These are phyloP conservation scores for Epiblema foenella DNA, from an alignment of 2,888 invertebrate species.

Conservation along the genomic window DNA sequence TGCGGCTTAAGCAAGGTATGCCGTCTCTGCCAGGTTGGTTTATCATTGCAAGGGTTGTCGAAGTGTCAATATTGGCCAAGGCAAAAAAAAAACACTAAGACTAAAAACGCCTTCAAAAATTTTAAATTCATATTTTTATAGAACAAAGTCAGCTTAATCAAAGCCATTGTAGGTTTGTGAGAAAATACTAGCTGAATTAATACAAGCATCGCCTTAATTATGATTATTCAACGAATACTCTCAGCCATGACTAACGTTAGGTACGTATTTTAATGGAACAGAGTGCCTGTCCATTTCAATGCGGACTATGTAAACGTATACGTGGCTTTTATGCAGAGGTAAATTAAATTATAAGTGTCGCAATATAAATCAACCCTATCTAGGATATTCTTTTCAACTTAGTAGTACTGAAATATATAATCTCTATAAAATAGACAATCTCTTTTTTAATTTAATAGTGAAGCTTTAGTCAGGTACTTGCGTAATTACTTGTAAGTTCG, in stretches of 20 bases:
- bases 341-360: constrained; percentile 9
- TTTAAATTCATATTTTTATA: constrained; percentile 10
- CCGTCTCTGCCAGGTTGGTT: too few relatives aligned
- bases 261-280: constrained; percentile 25
- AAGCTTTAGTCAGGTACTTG: too few relatives aligned
- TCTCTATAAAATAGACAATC: too few relatives aligned
- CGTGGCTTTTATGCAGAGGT: background rate
- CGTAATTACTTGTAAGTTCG: too few relatives aligned
- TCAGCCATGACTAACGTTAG: constrained; percentile 20
- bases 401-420: too few relatives aligned
- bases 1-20: too few relatives aligned
- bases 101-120: background rate
- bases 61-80: too few relatives aligned
- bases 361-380: background rate
- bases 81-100: background rate
- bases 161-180: constrained; percentile 4
- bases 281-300: constrained; percentile 32
- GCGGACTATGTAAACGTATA: background rate
- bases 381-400: background rate
- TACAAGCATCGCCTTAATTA: constrained; percentile 29
- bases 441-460: too few relatives aligned
- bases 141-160: constrained; percentile 19
- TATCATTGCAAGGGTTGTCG: too few relatives aligned
- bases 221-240: constrained; percentile 33
- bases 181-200: constrained; percentile 28